Conservation (phyloP, 2,113 vertebrate genomes). For the Montifringilla adamsi region DNA sequence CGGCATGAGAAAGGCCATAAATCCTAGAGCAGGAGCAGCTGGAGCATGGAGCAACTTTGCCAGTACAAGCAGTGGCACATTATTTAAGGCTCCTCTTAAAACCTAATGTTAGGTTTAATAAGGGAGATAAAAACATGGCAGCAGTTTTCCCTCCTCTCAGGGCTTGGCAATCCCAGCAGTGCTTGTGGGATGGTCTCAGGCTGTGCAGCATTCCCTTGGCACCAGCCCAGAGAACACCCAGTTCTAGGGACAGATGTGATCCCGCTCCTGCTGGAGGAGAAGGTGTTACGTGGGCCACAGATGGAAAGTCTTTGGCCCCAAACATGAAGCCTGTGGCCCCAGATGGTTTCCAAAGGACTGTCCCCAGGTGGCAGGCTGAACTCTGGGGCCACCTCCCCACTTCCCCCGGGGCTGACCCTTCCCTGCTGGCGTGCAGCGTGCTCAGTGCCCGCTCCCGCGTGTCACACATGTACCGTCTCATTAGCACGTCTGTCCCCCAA, state of each 20-base stretch:
- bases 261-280: accelerated
- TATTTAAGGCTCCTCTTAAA: constrained; percentile 55
- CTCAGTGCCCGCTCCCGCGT: not conserved
- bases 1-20: not conserved
- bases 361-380: no score
- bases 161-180: accelerated
- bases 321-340: not conserved
- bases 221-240: not conserved
- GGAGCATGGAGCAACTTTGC: not conserved
- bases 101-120: constrained; percentile 54
- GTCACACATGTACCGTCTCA: constrained; percentile 47
- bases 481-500: constrained; percentile 63
- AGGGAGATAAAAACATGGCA: constrained; percentile 22
- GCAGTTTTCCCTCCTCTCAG: not conserved
- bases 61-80: constrained; percentile 2
- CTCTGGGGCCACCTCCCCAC: not conserved
- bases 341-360: not conserved
- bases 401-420: not conserved
- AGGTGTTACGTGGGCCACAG: not conserved
- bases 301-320: not conserved
- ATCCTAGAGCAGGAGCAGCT: not conserved
- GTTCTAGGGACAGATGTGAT: not conserved
- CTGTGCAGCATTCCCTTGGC: not conserved
- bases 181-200: not conserved
- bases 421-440: accelerated